These are phyloP conservation scores for Girardinus metallicus DNA, from an alignment of 2,797 vertebrate species.

Conservation along the genomic window DNA sequence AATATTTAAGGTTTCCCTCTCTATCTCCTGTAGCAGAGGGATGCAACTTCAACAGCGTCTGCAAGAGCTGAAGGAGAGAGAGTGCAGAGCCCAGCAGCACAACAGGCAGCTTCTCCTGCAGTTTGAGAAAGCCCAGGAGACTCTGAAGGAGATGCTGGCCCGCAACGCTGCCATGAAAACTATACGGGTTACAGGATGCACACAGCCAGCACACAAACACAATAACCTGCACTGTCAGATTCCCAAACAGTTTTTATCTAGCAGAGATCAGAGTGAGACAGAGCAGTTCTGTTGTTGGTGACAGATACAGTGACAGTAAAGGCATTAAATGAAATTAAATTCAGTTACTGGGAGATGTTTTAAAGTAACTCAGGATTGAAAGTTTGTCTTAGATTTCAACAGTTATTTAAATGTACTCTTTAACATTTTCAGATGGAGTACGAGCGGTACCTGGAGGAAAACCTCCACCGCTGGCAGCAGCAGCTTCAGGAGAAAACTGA, in stretches of 20 bases:
- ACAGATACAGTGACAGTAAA: background rate
- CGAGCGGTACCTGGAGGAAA: constrained; percentile 72
- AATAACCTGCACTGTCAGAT: background rate
- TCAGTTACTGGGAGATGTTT: background rate
- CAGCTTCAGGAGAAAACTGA: constrained; percentile 66
- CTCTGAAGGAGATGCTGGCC: constrained; percentile 71
- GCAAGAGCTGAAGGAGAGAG: constrained; percentile 75
- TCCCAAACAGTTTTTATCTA: background rate
- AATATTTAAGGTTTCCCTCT: background rate
- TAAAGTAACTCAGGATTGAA: background rate
- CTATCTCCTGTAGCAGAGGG: constrained; percentile 42
- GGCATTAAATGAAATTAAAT: background rate
- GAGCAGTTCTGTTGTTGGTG: background rate
- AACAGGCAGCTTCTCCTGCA: constrained; percentile 79
- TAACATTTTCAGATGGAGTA: constrained; percentile 74
- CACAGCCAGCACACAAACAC: constrained; percentile 4
- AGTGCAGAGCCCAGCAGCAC: constrained; percentile 62
- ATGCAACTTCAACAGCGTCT: constrained; percentile 66
- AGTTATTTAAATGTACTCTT: background rate
- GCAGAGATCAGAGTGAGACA: background rate
- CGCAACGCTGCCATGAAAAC: constrained; percentile 75
- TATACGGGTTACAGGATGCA: constrained; percentile 67
- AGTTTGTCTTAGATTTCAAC: background rate
- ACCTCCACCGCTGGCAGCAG: constrained; percentile 65
- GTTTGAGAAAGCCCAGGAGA: constrained; percentile 78